A percentile compares a stretch with the other conserved stretches of the same genome.
Conservation (phyloP, 2,113 vertebrate genomes). For the Sprattus sprattus region DNA sequence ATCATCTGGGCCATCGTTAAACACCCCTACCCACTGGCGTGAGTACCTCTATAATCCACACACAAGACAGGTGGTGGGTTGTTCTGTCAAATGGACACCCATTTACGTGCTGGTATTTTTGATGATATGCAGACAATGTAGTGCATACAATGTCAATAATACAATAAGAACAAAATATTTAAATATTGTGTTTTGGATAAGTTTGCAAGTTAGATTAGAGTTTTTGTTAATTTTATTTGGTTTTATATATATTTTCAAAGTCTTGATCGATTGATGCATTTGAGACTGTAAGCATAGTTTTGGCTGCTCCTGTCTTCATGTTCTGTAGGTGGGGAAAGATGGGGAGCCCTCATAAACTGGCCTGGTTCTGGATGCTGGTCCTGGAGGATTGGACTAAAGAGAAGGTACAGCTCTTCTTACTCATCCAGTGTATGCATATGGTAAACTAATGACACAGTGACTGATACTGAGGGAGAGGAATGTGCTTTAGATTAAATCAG, state of each 20-base stretch:
- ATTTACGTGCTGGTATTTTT: not conserved
- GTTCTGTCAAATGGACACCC: not conserved
- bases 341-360: constrained; percentile 80
- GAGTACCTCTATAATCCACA: constrained; percentile 40
- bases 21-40: constrained; percentile 78
- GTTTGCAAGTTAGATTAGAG: not conserved
- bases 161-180: not conserved
- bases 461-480: not conserved
- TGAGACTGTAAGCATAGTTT: not conserved
- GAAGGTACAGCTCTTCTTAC: constrained; percentile 65
- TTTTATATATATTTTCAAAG: not conserved
- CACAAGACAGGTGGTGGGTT: not conserved
- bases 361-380: constrained; percentile 92
- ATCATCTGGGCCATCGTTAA: constrained; percentile 79
- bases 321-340: constrained; percentile 67
- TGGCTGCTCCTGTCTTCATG: not conserved
- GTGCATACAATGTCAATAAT: not conserved
- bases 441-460: not conserved
- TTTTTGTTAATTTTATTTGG: too few species aligned
- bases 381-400: constrained; percentile 80
- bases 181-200: not conserved
- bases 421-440: not conserved
- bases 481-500: not conserved
- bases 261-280: not conserved
- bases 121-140: not conserved